phyloP scores from a whole-genome alignment of 2,888 invertebrate species.

The Drosophila mayaguana region DNA sequence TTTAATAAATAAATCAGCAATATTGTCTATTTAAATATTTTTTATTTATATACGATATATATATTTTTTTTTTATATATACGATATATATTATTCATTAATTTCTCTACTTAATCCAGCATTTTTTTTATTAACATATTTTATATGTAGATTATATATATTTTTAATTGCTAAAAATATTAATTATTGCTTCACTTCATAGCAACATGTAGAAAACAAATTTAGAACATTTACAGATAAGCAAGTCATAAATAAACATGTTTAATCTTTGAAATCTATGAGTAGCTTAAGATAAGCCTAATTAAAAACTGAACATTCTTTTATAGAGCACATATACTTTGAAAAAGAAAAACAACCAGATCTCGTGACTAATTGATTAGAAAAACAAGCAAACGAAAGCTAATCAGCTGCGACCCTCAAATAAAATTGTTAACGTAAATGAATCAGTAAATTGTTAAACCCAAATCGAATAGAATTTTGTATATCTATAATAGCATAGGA shows the following conservation, averaged over 20 bases:
- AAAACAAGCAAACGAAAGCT: background rate
- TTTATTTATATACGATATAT: no score
- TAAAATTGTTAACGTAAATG: background rate
- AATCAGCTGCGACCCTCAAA: background rate
- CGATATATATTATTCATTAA: no score
- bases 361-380: background rate
- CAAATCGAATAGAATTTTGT: background rate
- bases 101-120: no score
- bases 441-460: background rate
- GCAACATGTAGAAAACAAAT: background rate
- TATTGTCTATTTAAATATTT: no score
- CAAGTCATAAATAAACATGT: background rate
- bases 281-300: constrained; percentile 15
- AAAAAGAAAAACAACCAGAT: background rate
- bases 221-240: constrained; percentile 4
- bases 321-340: background rate
- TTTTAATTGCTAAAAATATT: background rate
- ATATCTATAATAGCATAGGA: background rate
- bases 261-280: background rate
- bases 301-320: background rate
- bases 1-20: no score
- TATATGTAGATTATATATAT: no score
- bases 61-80: no score
- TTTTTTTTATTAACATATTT: no score
- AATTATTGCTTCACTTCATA: background rate